Conservation (phyloP, 2,888 invertebrate species). For the Fragum sueziense region DNA sequence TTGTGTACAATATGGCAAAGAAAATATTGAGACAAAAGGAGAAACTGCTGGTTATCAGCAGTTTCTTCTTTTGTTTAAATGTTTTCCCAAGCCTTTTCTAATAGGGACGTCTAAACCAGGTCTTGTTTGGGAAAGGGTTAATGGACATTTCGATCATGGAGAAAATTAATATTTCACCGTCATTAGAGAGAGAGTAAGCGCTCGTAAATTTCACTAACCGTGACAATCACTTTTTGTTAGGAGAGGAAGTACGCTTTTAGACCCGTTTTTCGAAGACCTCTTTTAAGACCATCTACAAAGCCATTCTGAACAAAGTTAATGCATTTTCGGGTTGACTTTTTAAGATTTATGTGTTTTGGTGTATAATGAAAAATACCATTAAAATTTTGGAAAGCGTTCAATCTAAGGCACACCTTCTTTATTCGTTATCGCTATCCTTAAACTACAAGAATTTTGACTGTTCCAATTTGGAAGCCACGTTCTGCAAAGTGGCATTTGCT, state of each 20-base stretch:
- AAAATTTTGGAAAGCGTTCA: neutral
- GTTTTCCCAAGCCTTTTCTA: too few relatives aligned
- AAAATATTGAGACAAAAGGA: too few relatives aligned
- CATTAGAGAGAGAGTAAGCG: conserved; percentile 41
- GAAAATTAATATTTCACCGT: conserved; percentile 61
- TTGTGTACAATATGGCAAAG: too few relatives aligned
- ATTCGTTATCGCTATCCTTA: too few relatives aligned
- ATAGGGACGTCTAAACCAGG: too few relatives aligned
- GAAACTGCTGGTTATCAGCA: too few relatives aligned
- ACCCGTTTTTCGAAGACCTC: conserved; percentile 3
- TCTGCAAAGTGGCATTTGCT: too few relatives aligned
- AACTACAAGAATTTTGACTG: too few relatives aligned
- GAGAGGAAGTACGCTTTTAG: conserved; percentile 14
- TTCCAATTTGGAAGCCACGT: too few relatives aligned
- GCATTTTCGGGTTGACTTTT: neutral
- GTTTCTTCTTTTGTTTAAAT: too few relatives aligned
- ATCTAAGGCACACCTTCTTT: neutral
- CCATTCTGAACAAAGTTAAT: neutral
- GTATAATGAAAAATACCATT: neutral
- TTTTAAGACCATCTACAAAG: conserved; percentile 1
- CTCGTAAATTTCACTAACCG: conserved; percentile 51
- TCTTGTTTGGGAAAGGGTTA: too few relatives aligned
- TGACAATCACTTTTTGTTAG: conserved; percentile 19
- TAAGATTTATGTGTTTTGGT: neutral
- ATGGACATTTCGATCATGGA: conserved; percentile 43